Conservation (phyloP, 2,888 invertebrate species). For the Gari tellinella region DNA sequence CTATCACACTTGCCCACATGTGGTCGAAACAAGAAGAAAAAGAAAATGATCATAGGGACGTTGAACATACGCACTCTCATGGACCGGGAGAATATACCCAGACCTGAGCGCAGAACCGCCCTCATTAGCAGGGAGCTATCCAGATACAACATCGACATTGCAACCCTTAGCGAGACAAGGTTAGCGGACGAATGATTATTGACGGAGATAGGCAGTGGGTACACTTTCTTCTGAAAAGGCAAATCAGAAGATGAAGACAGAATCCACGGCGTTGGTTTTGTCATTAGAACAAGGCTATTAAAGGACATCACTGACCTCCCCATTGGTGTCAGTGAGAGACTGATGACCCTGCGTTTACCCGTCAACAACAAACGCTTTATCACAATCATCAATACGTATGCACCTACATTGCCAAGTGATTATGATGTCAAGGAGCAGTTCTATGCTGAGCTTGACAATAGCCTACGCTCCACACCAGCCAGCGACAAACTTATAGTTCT, state of each 20-base stretch:
- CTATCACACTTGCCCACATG: too few relatives aligned
- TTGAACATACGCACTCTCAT: constrained; percentile 18
- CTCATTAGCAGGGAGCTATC: too few relatives aligned
- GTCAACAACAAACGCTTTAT: background rate
- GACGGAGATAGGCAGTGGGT: background rate
- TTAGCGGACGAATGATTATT: constrained; percentile 5
- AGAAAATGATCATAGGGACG: background rate
- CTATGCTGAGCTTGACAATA: background rate
- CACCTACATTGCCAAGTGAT: constrained; percentile 6
- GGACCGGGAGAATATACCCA: too few relatives aligned
- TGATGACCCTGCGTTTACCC: background rate
- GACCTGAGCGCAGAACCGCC: background rate
- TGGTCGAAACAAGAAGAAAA: too few relatives aligned
- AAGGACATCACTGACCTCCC: too few relatives aligned
- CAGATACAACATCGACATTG: too few relatives aligned
- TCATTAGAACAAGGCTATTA: background rate
- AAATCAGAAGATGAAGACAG: background rate
- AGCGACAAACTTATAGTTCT: constrained; percentile 8
- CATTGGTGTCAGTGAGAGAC: background rate
- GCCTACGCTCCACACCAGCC: too few relatives aligned
- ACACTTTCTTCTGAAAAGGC: too few relatives aligned
- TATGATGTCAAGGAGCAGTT: constrained; percentile 7
- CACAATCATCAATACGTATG: constrained; percentile 6
- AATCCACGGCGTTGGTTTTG: background rate
- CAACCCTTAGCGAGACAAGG: background rate